Conservation (phyloP, 1,140 invertebrate species). For the Conus betulinus region DNA sequence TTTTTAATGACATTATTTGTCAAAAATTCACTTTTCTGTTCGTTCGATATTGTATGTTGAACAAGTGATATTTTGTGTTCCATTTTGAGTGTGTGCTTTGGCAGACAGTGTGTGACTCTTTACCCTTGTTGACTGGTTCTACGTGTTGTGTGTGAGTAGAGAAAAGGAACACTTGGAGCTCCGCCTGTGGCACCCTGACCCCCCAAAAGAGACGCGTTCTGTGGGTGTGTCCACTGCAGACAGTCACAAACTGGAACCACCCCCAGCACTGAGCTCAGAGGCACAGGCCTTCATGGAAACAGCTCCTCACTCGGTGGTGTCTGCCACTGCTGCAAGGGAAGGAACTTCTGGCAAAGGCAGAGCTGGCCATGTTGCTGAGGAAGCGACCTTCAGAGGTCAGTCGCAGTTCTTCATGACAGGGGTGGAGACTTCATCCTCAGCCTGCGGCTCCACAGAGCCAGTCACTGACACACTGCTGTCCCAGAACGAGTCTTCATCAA, state of each 20-base stretch:
- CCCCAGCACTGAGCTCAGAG: not conserved
- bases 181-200: constrained; percentile 55
- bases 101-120: too few species aligned
- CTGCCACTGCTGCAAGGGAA: not conserved
- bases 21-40: too few species aligned
- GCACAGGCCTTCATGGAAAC: not conserved
- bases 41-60: too few species aligned
- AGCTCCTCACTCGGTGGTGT: not conserved
- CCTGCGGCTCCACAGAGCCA: not conserved
- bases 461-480: not conserved
- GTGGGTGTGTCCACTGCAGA: constrained; percentile 38
- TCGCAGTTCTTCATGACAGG: not conserved
- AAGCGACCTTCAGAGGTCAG: not conserved
- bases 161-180: constrained; percentile 52
- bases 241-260: constrained; percentile 21
- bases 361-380: not conserved
- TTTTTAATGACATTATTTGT: too few species aligned
- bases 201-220: constrained; percentile 44
- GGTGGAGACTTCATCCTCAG: not conserved
- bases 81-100: too few species aligned
- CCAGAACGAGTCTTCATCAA: too few species aligned
- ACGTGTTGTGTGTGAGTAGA: constrained; percentile 35
- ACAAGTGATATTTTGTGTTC: too few species aligned
- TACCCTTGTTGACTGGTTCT: too few species aligned
- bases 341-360: not conserved